Evolutionary conservation across 2,113 vertebrate genomes (phyloP).

Genomic region (Ia io): DNA sequence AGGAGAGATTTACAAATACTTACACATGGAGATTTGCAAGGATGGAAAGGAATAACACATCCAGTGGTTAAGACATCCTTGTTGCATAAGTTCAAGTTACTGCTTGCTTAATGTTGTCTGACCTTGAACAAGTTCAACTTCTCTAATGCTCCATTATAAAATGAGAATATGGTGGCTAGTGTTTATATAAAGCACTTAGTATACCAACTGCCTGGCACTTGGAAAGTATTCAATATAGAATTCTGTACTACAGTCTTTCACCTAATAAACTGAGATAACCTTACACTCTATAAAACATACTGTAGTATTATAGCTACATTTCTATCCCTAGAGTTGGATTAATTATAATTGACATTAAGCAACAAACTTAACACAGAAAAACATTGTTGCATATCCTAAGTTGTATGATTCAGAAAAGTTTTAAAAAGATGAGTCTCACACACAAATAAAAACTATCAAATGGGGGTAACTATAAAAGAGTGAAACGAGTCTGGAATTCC

Average conservation of each 20-base stretch:
- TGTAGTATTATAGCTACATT: background rate
- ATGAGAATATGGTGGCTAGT: background rate
- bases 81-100: background rate
- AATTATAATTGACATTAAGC: background rate
- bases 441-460: background rate
- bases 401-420: background rate
- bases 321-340: background rate
- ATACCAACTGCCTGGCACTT: background rate
- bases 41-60: background rate
- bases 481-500: background rate
- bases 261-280: background rate
- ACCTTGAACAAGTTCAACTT: background rate
- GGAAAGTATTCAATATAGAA: background rate
- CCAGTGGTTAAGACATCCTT: background rate
- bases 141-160: background rate
- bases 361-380: background rate
- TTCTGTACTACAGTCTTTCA: background rate
- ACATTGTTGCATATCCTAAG: background rate
- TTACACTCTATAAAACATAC: background rate
- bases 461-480: background rate
- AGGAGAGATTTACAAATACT: background rate
- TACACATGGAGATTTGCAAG: background rate
- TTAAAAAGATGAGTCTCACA: background rate
- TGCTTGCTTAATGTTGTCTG: background rate
- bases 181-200: background rate